A percentile compares a stretch with the other conserved stretches of the same genome.
Conservation (phyloP, 2,797 vertebrate genomes). For the Neolamprologus multifasciatus region DNA sequence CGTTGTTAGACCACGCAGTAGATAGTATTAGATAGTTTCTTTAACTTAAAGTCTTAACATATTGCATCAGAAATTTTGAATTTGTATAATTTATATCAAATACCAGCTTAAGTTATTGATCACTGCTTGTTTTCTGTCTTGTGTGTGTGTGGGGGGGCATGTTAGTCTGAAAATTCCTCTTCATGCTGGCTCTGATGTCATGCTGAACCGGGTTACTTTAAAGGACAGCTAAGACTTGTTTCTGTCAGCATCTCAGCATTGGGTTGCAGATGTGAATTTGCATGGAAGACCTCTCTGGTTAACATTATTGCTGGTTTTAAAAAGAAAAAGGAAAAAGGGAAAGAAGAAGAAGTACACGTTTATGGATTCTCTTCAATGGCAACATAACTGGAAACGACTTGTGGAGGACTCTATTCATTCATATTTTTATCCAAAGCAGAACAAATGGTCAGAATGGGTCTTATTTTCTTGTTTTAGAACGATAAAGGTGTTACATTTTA, state of each 20-base stretch:
- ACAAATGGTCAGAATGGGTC: neutral
- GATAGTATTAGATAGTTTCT: slow-evolving; percentile 57
- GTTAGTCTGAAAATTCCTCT: slow-evolving; percentile 2
- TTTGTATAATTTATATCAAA: slow-evolving; percentile 62
- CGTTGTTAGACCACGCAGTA: slow-evolving; percentile 38
- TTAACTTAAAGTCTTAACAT: slow-evolving; percentile 61
- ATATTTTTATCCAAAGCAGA: slow-evolving; percentile 19
- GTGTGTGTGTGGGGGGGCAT: neutral
- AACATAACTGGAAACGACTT: neutral
- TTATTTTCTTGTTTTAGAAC: slow-evolving; percentile 1
- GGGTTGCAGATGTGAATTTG: neutral
- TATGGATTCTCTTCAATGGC: neutral
- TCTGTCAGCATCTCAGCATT: neutral
- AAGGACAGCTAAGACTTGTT: neutral
- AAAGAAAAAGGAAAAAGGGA: neutral
- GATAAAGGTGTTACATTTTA: slow-evolving; percentile 35
- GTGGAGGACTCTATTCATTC: neutral
- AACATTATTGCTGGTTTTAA: neutral
- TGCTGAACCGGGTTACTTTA: neutral
- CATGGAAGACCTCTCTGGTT: slow-evolving; percentile 3
- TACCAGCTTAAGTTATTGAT: slow-evolving; percentile 65
- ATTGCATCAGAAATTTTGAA: slow-evolving; percentile 41
- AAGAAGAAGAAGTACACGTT: neutral
- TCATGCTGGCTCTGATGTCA: neutral
- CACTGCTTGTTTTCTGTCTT: slow-evolving; percentile 35